These are phyloP conservation scores for Pundamilia nyererei DNA, from an alignment of 2,113 vertebrate species.

Conservation along the genomic window DNA sequence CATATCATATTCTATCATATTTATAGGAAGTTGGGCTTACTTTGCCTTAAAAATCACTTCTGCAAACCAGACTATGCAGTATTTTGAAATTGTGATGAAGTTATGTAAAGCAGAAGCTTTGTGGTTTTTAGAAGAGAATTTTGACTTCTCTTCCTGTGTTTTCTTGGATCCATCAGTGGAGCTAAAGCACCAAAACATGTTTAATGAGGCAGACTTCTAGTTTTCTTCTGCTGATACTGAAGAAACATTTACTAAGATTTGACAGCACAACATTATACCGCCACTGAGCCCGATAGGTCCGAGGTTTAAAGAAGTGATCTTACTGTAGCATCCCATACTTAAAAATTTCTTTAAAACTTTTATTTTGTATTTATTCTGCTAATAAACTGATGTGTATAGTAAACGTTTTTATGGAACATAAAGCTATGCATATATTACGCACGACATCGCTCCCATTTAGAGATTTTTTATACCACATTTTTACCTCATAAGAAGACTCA, in stretches of 20 bases:
- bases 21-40: not conserved
- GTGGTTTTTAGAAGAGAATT: not conserved
- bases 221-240: not conserved
- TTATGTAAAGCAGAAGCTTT: not conserved
- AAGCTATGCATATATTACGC: not conserved
- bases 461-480: not conserved
- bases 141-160: not conserved
- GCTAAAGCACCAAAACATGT: not conserved
- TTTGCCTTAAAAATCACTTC: not conserved
- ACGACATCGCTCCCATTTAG: not conserved
- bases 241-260: slow-evolving; percentile 17
- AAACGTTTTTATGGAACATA: not conserved
- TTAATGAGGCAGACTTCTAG: slow-evolving; percentile 1
- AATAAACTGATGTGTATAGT: not conserved
- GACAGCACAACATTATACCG: slow-evolving; percentile 30
- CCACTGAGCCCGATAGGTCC: not conserved
- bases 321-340: not conserved
- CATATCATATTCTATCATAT: not conserved
- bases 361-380: not conserved
- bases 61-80: not conserved
- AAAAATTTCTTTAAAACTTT: not conserved
- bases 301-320: not conserved
- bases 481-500: not conserved
- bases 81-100: not conserved
- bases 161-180: not conserved